Evolutionary conservation across 2,113 vertebrate species (phyloP), one percentile per base, ranked within the genome.

Genomic region (Colossoma macropomum): DNA sequence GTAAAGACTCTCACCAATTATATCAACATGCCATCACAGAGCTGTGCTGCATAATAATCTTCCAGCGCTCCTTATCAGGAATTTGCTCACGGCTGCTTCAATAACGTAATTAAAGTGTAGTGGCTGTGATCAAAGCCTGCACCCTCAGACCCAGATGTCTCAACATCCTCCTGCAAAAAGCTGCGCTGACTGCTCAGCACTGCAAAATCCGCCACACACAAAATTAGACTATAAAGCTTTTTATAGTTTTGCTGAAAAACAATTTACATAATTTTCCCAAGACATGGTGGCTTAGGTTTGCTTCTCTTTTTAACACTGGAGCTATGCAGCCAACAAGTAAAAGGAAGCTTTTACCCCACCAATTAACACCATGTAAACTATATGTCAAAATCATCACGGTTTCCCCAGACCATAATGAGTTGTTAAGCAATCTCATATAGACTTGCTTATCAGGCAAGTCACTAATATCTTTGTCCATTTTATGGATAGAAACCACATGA

Each of bases 101-200:
- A 45, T 25, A 41, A 23, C 19, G 5, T 32, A 56, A 75, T 75
- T 56, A 75, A 75, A 32, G 50, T 30, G 56, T 60, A 60, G 56
- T 25, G 59, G 13, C n/a, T 62, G 32, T 72, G 54, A 48, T 80
- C 69, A 81, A 62, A 25, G 69, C 79, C 68, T 32, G n/a, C 21
- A 34, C 38, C 27, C 32, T 3, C 38, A 28, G 10, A 56, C 38
- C 19, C 11, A 60, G 63, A 59, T 25, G 38, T 45, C 28, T 60
- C 13, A 72, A 21, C 54, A 23, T 6, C 23, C 30, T 79, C 16
- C n/a, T 38, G n/a, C 25, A 21, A 10, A 3, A 62, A 80, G 28
- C 25, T 28, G 52, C 52, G 21, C 38, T 62, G 72, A 34, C 2
- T 30, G 25, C 63, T 28, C 12, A 1, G 27, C 17, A 1, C 27